Percentiles rank a stretch among this genome's conserved stretches.
Conservation (phyloP, 2,888 invertebrate genomes). For the Pandemis cinnamomeana region DNA sequence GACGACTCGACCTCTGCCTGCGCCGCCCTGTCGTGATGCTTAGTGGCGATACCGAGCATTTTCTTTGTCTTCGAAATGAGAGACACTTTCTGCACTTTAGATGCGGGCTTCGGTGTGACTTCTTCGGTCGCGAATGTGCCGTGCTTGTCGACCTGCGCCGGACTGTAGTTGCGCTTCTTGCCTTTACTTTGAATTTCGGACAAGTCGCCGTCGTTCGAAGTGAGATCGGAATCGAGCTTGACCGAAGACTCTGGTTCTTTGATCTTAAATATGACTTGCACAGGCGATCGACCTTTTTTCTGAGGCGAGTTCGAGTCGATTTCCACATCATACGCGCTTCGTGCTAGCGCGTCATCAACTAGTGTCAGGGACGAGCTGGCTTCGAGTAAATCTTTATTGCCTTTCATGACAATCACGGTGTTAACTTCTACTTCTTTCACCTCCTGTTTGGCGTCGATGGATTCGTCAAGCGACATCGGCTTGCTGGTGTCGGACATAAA, state of each 20-base stretch:
- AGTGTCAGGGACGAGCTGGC: slow-evolving; percentile 67
- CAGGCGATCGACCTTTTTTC: slow-evolving; percentile 45
- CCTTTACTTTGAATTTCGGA: slow-evolving; percentile 45
- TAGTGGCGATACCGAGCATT: slow-evolving; percentile 16
- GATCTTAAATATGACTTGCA: slow-evolving; percentile 54
- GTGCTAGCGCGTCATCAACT: slow-evolving; percentile 61
- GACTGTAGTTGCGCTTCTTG: slow-evolving; percentile 64
- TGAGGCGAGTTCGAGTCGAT: slow-evolving; percentile 34
- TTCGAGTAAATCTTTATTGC: slow-evolving; percentile 63
- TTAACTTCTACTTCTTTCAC: slow-evolving; percentile 62
- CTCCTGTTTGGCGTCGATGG: slow-evolving; percentile 48
- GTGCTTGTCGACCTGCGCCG: slow-evolving; percentile 47
- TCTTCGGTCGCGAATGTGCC: slow-evolving; percentile 47
- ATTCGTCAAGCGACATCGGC: slow-evolving; percentile 52
- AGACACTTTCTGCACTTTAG: slow-evolving; percentile 66
- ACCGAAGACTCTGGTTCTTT: slow-evolving; percentile 41
- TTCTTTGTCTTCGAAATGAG: slow-evolving; percentile 46
- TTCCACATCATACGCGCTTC: slow-evolving; percentile 46
- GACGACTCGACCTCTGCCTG: neutral
- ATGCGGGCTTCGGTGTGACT: slow-evolving; percentile 65
- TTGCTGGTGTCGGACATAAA: slow-evolving; percentile 48
- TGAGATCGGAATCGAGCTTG: slow-evolving; percentile 50
- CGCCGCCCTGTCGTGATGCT: slow-evolving; percentile 8
- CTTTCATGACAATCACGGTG: slow-evolving; percentile 71
- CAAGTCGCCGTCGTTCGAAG: slow-evolving; percentile 49